A percentile compares a stretch with the other conserved stretches of the same genome.
Conservation (phyloP, 1,140 invertebrate species). For the Drosophila ananassae region DNA sequence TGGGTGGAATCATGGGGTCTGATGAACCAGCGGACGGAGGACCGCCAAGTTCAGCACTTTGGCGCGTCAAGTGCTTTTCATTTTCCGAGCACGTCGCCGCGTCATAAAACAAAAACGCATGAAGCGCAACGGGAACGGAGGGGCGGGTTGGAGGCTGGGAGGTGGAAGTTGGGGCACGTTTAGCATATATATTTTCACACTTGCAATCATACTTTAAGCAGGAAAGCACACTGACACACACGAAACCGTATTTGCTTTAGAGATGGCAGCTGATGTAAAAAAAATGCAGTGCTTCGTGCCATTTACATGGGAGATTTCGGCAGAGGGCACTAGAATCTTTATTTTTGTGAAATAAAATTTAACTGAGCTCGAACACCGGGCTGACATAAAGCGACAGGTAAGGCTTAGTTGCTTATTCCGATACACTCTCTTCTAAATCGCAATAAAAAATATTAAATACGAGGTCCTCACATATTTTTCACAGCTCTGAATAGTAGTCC, state of each 20-base stretch:
- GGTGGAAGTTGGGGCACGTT: conserved; percentile 57
- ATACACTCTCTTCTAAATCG: too few species aligned
- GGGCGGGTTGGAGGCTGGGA: conserved; percentile 24
- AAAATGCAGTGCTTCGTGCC: neutral
- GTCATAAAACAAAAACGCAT: conserved; percentile 78
- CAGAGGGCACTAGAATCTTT: too few species aligned
- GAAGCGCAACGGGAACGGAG: conserved; percentile 41
- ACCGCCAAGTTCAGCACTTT: conserved; percentile 78
- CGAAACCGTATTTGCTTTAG: conserved; percentile 23
- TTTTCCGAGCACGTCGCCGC: conserved; percentile 78
- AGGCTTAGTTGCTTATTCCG: too few species aligned
- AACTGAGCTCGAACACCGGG: neutral
- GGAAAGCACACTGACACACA: conserved; percentile 39
- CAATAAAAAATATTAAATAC: neutral
- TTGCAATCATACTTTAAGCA: conserved; percentile 81
- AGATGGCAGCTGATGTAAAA: conserved; percentile 33
- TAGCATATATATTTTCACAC: conserved; percentile 81
- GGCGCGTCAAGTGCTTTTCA: conserved; percentile 78
- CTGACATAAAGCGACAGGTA: too few species aligned
- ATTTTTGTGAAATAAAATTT: neutral
- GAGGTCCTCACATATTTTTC: neutral
- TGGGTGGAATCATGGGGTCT: conserved; percentile 3
- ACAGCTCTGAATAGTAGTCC: neutral
- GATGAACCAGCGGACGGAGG: conserved; percentile 25
- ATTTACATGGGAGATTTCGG: neutral